Evolutionary conservation across 2,113 vertebrate genomes (phyloP), one percentile per base, ranked within the genome.

Genomic region (Indicator maculatus): DNA sequence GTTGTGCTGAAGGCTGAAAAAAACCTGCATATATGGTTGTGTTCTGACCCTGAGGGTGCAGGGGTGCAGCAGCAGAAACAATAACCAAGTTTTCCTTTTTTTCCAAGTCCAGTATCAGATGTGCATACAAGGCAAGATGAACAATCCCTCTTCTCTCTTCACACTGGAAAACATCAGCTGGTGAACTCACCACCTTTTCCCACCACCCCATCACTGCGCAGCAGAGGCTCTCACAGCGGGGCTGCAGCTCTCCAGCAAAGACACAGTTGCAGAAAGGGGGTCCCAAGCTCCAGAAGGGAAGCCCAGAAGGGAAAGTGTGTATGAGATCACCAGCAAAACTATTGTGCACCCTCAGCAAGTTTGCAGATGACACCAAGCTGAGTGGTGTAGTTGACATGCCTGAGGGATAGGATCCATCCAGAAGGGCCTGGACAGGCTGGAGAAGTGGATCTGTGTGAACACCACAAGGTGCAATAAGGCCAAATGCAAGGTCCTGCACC

Each of bases 61-160:
- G 80, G 55, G 30, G 19, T 61, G 18, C 0, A 74, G 80, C 88
- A 81, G 56, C 83, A 92, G 56, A 60, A 91, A 90, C 76, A 96
- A 93, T 83, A 81, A 67, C 38, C 31, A 31, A 66, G 47, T 47
- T 45, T 36, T 4, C 14, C 23, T 30, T 64, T 85, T 84, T 74
- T 67, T 67, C 45, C 39, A 41, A 77, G 23, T 63, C 65, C 36
- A 64, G 1, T 81, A 64, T 88, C 80, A 71, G 44, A 78, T 93
- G 76, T 90, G 88, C 92, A 86, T 95, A 95, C 64, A 93, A 96
- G 93, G 85, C 69, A 88, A 95, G 74, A 67, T 58, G 55, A 30
- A 60, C 73, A 73, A 19, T 33, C 33, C n/a, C 84, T 8, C 41
- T 76, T 17, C 73, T 75, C 21, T 41, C 1, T 78, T 18, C 67